phyloP scores from a whole-genome alignment of 2,888 invertebrate species.

The Athalia rosae region DNA sequence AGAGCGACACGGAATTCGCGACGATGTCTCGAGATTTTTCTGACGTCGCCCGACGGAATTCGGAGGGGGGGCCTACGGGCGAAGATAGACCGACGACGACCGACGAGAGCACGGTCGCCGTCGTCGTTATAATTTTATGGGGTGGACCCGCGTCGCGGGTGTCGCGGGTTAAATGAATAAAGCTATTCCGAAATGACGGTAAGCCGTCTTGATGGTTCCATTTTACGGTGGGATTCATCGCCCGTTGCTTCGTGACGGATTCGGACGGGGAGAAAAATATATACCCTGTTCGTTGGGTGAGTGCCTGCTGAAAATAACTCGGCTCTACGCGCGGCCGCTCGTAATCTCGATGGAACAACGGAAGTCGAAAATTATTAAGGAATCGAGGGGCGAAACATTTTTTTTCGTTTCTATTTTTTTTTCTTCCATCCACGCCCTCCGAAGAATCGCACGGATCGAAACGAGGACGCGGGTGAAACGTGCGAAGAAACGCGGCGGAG shows the following conservation, averaged over 20 bases:
- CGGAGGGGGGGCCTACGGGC: neutral
- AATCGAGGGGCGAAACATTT: conserved; percentile 18
- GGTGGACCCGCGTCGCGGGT: neutral
- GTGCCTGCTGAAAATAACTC: neutral
- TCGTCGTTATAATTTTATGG: conserved; percentile 26
- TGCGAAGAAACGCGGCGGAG: neutral
- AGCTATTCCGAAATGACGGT: conserved; percentile 26
- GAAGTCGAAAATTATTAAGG: conserved; percentile 35
- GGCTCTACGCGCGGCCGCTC: conserved; percentile 4
- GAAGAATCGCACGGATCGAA: neutral
- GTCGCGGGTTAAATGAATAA: conserved; percentile 24
- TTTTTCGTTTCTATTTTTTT: no score
- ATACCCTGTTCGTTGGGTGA: conserved; percentile 5
- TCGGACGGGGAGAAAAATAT: conserved; percentile 33
- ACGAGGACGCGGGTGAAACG: no score
- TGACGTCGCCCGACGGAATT: conserved; percentile 1
- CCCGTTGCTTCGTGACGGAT: conserved; percentile 39
- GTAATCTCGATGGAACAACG: conserved; percentile 33
- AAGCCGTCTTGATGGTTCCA: conserved; percentile 38
- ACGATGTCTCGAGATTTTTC: neutral
- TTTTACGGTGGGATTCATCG: conserved; percentile 35
- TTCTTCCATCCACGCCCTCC: no score
- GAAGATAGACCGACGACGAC: neutral
- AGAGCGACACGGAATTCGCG: neutral
- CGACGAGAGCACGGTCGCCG: neutral